Evolutionary conservation across 2,797 vertebrate genomes (phyloP), one percentile per base, ranked within the genome.

Genomic region (Coilia nasus): DNA sequence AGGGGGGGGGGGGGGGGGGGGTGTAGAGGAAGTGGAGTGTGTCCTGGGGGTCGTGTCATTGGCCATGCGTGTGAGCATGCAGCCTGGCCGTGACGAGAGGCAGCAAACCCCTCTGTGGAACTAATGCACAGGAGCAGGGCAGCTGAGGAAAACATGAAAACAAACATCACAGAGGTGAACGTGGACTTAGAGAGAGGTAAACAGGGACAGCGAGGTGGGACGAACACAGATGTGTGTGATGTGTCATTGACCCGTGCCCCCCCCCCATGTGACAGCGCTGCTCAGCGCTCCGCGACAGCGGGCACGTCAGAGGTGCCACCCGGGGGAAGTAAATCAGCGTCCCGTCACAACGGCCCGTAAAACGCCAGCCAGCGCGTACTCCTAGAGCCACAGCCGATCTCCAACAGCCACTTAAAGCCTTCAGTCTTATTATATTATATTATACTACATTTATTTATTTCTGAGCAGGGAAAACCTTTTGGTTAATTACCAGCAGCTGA

Each of bases 51-150:
- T 95, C 91, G 92, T 93, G 93, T 94, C 94, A 93, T 93, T 95
- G 94, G 94, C 95, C 95, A 94, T 94, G 94, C 94, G 94, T 94
- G 95, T 94, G 95, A 95, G 94, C 94, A 94, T 94, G 93, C 91
- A 93, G 93, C 87, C 91, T 94, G 71, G 92, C 93, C 90, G 88
- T 94, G 95, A 94, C 94, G 95, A 94, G 90, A 93, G 92, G 91
- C 92, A 87, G 91, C 93, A 93, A 90, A 78, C 12, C 71, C 28
- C 31, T 78, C 71, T 78, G 19, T 78, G 71, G 31, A 78, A 28
- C 84, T 50, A 62, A 78, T 78, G 71, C 71, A 21, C 31, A 78
- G 71, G 5, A 78, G 71, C 71, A 31, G 19, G 15, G 44, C 31
- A 41, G 6, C 50, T 12, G 56, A 31, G 35, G 28, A 62, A 75